Base-by-base conservation (phyloP, 2,888 invertebrate species). In the Deilephila elpenor region DNA sequence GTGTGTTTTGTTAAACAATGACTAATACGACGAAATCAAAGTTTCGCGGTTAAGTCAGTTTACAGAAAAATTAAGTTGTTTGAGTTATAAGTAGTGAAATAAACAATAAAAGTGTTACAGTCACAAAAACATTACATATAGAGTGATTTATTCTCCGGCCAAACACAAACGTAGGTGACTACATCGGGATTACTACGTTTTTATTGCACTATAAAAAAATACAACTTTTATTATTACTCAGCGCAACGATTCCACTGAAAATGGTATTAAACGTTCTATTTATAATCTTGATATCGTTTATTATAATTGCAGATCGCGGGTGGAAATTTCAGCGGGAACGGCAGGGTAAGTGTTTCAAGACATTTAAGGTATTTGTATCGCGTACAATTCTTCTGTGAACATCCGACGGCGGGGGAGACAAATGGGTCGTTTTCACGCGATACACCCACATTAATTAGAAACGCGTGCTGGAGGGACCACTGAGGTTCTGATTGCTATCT, bases 301-400 rank as follows among this genome's bases (percentile, higher is more conserved):
- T 91, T 89, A 91, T 89, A 89, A 91, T 90, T 90, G 89, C 84
- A 90, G 88, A 89, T 89, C 79, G 89, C 78, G 76, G 80, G 82
- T 85, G 82, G 84, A 85, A 86, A 84, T 85, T 87, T 88, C 83
- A 88, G 81, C 82, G 80, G 84, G 79, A 84, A 84, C 81, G 83
- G 84, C 80, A 78, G 82, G 84, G 86, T 88, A 89, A 91, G 91
- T 91, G 91, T 92, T 90, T 89, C 89, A 90, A 90, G 91, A 91
- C 89, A 89, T 91, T 91, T 90, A 90, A 89, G 88, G 89, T 88
- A 92, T 92, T 92, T 91, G 91, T 91, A 92, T 92, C 91, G 91
- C 92, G 91, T 91, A 91, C 92, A 89, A 91, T 92, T 91, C 91
- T 91, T 90, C 92, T 91, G 91, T 89, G 91, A 88, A 89, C 91